Conservation (phyloP, 2,113 vertebrate genomes). For the Nycticorax nycticorax region DNA sequence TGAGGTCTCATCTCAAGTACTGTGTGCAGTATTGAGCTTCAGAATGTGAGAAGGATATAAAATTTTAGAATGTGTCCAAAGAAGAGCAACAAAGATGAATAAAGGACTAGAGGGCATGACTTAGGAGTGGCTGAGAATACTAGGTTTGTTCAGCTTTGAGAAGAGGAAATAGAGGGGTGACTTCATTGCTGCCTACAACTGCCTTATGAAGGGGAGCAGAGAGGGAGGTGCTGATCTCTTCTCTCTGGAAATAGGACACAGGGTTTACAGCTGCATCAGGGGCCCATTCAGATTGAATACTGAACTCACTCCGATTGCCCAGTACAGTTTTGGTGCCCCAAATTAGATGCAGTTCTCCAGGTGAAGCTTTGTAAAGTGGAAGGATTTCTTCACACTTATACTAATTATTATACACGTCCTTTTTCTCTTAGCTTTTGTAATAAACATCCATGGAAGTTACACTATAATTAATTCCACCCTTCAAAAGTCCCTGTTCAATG, state of each 20-base stretch:
- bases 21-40: background rate
- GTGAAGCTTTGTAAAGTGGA: background rate
- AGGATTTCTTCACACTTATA: background rate
- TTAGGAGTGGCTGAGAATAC: background rate
- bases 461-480: background rate
- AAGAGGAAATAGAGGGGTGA: background rate
- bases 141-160: background rate
- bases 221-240: background rate
- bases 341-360: background rate
- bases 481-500: background rate
- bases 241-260: background rate
- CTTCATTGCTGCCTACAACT: background rate
- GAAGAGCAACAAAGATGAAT: background rate
- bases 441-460: background rate
- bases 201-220: background rate
- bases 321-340: background rate
- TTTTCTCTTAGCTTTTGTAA: background rate
- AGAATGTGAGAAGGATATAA: background rate
- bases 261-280: background rate
- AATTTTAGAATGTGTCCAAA: background rate
- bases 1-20: background rate
- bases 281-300: background rate
- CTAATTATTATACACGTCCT: fast-evolving
- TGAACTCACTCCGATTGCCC: background rate
- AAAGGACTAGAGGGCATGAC: background rate